Percentiles rank a stretch among this genome's conserved stretches.
These are phyloP conservation scores for Orussus abietinus DNA, from an alignment of 1,140 invertebrate species.

Conservation along the genomic window DNA sequence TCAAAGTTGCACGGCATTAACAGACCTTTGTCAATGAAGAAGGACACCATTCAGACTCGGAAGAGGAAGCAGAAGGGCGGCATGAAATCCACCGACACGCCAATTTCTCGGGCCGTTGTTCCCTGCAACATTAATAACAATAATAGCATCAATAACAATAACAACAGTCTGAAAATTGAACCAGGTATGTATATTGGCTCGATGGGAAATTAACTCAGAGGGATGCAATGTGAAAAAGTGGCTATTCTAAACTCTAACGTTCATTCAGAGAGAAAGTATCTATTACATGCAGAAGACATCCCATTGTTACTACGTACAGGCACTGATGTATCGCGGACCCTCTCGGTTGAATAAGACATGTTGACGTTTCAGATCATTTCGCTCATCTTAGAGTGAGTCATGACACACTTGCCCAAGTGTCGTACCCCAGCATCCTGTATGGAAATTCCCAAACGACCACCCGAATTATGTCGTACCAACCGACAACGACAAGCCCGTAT, in stretches of 20 bases:
- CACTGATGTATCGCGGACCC: no score
- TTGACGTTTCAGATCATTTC: conserved; percentile 45
- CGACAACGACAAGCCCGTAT: conserved; percentile 22
- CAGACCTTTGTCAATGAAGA: conserved; percentile 90
- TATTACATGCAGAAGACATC: no score
- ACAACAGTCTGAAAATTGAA: conserved; percentile 27
- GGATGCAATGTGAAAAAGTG: no score
- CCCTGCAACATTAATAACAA: conserved; percentile 32
- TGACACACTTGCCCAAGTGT: conserved; percentile 21
- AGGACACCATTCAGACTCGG: conserved; percentile 89
- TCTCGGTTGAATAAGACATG: no score
- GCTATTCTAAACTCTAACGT: no score
- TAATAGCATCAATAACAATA: conserved; percentile 35
- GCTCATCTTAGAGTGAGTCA: conserved; percentile 36
- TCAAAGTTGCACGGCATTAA: conserved; percentile 87
- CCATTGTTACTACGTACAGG: no score
- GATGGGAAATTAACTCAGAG: no score
- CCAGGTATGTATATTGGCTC: conserved; percentile 36
- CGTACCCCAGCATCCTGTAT: conserved; percentile 27
- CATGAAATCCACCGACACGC: conserved; percentile 43
- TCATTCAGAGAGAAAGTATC: no score
- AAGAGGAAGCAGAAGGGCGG: conserved; percentile 85
- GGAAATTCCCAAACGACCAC: conserved; percentile 17
- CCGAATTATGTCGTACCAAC: no score
- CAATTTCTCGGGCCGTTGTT: conserved; percentile 16